These are phyloP conservation scores for Atherinosoma microstoma DNA, from an alignment of 2,797 vertebrate species.

Conservation along the genomic window DNA sequence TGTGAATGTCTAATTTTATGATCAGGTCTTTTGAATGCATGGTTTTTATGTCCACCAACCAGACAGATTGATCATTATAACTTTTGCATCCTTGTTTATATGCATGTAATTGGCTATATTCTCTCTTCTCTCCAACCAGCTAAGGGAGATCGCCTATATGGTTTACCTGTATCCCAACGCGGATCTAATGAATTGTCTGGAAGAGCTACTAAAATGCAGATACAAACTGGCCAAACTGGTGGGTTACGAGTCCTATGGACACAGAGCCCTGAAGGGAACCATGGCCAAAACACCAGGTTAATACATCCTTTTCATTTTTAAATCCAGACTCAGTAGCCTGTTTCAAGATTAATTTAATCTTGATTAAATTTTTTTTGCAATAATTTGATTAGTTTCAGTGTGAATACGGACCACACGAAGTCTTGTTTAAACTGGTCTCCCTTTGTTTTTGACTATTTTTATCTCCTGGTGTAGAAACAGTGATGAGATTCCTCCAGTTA, in stretches of 20 bases:
- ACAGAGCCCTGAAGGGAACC: constrained; percentile 94
- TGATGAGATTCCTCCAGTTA: constrained; percentile 92
- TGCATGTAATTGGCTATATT: neutral
- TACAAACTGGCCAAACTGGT: constrained; percentile 91
- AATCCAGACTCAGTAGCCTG: neutral
- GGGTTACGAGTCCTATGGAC: constrained; percentile 91
- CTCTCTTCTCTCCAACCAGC: constrained; percentile 72
- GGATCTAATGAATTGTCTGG: constrained; percentile 86
- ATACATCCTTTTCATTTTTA: neutral
- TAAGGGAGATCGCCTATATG: constrained; percentile 95
- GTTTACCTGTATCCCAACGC: constrained; percentile 92
- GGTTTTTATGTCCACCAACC: neutral
- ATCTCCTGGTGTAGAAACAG: constrained; percentile 85
- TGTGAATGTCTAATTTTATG: neutral
- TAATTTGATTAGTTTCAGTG: neutral
- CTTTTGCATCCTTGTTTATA: neutral
- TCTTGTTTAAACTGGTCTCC: neutral
- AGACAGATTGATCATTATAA: neutral
- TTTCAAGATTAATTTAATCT: neutral
- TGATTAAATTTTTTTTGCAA: neutral
- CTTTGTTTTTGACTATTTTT: neutral
- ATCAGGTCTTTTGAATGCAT: neutral
- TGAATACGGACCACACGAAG: too few species aligned
- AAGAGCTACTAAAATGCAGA: constrained; percentile 89
- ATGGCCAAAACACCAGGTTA: constrained; percentile 95